phyloP scores from a whole-genome alignment of 2,888 invertebrate species.

The Disparrhopalites patrizii region DNA sequence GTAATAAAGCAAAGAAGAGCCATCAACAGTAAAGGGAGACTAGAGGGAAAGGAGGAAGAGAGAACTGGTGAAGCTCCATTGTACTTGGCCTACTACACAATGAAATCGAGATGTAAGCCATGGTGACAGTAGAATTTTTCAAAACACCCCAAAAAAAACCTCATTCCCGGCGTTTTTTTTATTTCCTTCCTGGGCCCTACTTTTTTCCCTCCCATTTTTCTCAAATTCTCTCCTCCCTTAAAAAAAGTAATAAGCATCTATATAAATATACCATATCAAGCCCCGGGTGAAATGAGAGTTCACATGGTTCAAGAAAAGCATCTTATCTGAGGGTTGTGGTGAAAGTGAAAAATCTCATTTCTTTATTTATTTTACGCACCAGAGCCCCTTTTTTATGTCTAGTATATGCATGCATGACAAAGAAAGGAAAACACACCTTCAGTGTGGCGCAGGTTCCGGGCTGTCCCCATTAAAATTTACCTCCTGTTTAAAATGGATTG shows the following conservation, averaged over 20 bases:
- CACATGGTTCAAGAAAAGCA: too few relatives aligned
- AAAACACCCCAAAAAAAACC: slow-evolving; percentile 6
- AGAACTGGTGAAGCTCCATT: background rate
- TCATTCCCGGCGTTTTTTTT: background rate
- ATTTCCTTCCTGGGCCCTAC: background rate
- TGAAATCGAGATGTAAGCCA: slow-evolving; percentile 15
- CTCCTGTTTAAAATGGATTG: too few relatives aligned
- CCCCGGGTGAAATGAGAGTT: background rate
- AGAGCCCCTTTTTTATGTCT: background rate
- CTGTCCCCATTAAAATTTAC: too few relatives aligned
- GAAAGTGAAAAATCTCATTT: too few relatives aligned
- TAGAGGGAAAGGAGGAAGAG: too few relatives aligned
- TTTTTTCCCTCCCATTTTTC: background rate
- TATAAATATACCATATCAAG: background rate
- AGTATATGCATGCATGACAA: background rate
- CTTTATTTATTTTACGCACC: background rate
- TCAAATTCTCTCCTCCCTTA: background rate
- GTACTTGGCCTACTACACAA: slow-evolving; percentile 5
- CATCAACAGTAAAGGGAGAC: too few relatives aligned
- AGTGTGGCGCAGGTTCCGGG: too few relatives aligned
- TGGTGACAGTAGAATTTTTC: slow-evolving; percentile 12
- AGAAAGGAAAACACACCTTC: too few relatives aligned
- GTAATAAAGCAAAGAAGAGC: too few relatives aligned
- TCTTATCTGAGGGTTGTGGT: too few relatives aligned
- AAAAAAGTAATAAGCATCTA: background rate